Conservation (phyloP, 2,113 vertebrate species). For the Rhadina sibilatrix region DNA sequence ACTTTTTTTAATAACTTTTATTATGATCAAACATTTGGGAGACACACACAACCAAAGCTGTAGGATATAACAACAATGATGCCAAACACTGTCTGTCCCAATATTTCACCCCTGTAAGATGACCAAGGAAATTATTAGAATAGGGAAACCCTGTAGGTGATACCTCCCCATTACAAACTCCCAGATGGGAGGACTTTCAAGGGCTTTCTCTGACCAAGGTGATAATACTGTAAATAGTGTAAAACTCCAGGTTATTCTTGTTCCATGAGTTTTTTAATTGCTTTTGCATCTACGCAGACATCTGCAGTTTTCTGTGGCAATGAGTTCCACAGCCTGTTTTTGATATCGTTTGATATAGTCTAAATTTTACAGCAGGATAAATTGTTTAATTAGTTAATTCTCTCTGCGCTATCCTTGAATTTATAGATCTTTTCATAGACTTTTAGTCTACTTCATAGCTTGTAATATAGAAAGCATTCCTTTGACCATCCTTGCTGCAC, state of each 20-base stretch:
- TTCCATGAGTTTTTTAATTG: background rate
- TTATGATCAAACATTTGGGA: background rate
- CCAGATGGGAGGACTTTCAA: background rate
- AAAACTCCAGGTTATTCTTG: background rate
- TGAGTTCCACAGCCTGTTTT: background rate
- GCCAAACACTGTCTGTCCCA: background rate
- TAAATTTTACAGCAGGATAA: background rate
- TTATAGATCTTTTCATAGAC: background rate
- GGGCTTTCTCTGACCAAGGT: background rate
- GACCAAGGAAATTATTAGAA: background rate
- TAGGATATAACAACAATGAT: background rate
- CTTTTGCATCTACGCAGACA: background rate
- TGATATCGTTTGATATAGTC: background rate
- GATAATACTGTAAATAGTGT: background rate
- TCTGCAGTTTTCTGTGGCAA: background rate
- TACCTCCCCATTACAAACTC: background rate
- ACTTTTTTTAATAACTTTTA: background rate
- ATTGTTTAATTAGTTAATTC: background rate
- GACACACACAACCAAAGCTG: background rate
- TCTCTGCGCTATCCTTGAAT: background rate
- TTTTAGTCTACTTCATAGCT: background rate
- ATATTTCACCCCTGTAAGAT: background rate
- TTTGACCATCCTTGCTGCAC: background rate
- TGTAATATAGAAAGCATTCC: background rate
- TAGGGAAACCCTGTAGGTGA: background rate